Evolutionary conservation across 2,888 invertebrate genomes (phyloP).

Genomic region (Acheta domesticus): DNA sequence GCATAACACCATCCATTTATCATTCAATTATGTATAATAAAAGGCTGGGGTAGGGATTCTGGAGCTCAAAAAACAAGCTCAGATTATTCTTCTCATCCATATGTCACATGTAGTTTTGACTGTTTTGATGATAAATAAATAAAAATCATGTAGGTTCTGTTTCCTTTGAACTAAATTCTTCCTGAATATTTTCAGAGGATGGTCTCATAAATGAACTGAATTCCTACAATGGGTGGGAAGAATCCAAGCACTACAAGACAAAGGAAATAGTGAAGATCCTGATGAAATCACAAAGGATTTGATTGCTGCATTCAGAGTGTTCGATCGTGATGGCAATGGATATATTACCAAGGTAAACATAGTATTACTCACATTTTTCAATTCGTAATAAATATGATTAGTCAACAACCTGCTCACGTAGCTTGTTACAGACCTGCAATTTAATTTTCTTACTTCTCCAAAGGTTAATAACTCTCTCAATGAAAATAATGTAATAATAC

Average conservation of each 20-base stretch:
- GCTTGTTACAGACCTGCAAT: neutral
- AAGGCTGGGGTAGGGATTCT: too few relatives aligned
- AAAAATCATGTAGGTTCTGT: too few relatives aligned
- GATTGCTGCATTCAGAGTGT: slow-evolving; percentile 83
- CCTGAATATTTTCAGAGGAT: slow-evolving; percentile 55
- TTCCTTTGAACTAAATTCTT: too few relatives aligned
- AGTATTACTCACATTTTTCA: neutral
- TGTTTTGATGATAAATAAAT: too few relatives aligned
- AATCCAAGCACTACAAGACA: slow-evolving; percentile 65
- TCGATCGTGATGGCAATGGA: slow-evolving; percentile 86
- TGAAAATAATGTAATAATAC: too few relatives aligned
- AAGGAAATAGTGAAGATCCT: slow-evolving; percentile 55
- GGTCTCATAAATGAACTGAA: slow-evolving; percentile 74
- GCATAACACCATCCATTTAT: too few relatives aligned
- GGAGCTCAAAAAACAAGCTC: too few relatives aligned
- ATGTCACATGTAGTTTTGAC: too few relatives aligned
- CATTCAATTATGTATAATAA: too few relatives aligned
- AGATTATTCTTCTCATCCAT: too few relatives aligned
- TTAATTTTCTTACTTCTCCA: neutral
- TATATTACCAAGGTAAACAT: slow-evolving; percentile 62
- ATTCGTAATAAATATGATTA: neutral
- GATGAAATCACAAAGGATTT: slow-evolving; percentile 72
- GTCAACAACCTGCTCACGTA: neutral
- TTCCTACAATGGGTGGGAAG: slow-evolving; percentile 74
- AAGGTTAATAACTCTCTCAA: neutral